These are phyloP conservation scores for Meganola albula DNA, from an alignment of 2,888 invertebrate genomes.

Conservation along the genomic window DNA sequence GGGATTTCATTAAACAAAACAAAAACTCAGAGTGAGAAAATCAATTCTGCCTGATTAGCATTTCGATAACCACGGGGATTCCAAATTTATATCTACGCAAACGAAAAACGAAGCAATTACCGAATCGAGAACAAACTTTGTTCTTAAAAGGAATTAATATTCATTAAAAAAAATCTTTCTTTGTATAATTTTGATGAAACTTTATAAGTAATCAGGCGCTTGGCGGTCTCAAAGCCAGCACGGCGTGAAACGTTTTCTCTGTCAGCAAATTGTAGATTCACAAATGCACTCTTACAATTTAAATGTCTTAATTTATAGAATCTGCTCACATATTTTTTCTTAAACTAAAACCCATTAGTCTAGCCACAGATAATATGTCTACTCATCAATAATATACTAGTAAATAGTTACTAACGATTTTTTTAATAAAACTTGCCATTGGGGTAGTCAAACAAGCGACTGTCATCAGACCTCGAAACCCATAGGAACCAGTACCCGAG, in stretches of 20 bases:
- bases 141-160: constrained; percentile 73
- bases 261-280: constrained; percentile 64
- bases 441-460: too few species aligned
- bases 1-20: constrained; percentile 31
- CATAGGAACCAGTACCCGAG: too few species aligned
- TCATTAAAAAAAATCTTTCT: constrained; percentile 75
- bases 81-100: constrained; percentile 49
- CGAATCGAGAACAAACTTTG: constrained; percentile 69
- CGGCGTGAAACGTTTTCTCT: constrained; percentile 28
- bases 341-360: too few species aligned
- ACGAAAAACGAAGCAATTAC: constrained; percentile 67
- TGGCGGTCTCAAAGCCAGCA: constrained; percentile 18
- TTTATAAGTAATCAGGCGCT: constrained; percentile 67
- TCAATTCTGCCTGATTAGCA: constrained; percentile 36
- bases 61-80: constrained; percentile 47
- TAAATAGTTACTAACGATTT: too few species aligned
- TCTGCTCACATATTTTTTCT: too few species aligned
- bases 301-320: constrained; percentile 50
- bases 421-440: too few species aligned
- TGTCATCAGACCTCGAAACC: too few species aligned
- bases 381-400: too few species aligned
- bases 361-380: too few species aligned
- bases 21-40: constrained; percentile 27
- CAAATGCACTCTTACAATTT: too few species aligned
- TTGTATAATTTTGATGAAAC: constrained; percentile 67